Evolutionary conservation across 2,113 vertebrate genomes (phyloP).

Genomic region (Prinia subflava): DNA sequence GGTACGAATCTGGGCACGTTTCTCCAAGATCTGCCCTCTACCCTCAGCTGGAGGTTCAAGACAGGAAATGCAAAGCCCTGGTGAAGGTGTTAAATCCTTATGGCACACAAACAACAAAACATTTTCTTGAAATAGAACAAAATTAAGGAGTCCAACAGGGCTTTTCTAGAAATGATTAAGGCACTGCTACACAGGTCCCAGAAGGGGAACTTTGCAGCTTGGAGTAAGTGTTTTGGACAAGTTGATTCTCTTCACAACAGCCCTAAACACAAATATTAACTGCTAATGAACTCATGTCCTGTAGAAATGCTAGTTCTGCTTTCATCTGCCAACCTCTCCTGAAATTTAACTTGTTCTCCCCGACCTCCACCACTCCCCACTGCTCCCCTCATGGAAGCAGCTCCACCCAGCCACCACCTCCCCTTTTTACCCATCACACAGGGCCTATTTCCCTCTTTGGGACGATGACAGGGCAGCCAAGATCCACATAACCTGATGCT

Average conservation of each 20-base stretch:
- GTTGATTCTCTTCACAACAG: background rate
- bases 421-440: background rate
- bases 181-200: background rate
- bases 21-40: background rate
- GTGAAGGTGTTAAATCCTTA: conserved; percentile 14
- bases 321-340: background rate
- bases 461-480: background rate
- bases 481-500: background rate
- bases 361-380: background rate
- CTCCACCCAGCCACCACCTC: background rate
- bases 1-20: conserved; percentile 9
- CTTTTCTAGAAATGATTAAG: background rate
- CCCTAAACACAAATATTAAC: background rate
- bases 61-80: background rate
- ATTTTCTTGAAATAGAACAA: background rate
- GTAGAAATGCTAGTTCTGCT: background rate
- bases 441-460: background rate
- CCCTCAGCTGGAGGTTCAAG: conserved; percentile 8
- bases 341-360: background rate
- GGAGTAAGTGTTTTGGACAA: background rate
- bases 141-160: background rate
- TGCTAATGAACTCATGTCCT: background rate
- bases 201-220: background rate
- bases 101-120: background rate
- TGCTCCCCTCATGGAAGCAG: background rate